Percentiles rank a stretch among this genome's conserved stretches.
Conservation (phyloP, 2,797 vertebrate genomes). For the Characodon lateralis region DNA sequence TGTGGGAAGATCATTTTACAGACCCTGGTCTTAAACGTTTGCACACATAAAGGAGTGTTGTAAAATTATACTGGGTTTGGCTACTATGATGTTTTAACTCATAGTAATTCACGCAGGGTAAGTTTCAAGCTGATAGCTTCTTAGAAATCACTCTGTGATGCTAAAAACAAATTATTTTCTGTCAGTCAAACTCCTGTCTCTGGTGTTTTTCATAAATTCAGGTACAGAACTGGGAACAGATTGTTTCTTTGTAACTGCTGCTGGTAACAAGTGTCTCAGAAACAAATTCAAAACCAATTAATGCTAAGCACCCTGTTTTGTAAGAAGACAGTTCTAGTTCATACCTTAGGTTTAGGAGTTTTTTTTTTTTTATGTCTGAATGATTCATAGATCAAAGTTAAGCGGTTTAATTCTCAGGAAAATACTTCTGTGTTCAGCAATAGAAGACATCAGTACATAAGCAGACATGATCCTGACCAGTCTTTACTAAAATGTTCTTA, state of each 20-base stretch:
- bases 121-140: not conserved
- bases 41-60: not conserved
- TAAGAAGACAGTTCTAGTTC: not conserved
- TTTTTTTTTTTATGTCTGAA: not conserved
- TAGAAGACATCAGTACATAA: not conserved
- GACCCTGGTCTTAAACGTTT: too few species aligned
- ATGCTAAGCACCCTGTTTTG: not conserved
- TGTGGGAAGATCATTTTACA: too few species aligned
- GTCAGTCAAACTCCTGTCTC: not conserved
- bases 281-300: not conserved
- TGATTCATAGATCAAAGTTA: not conserved
- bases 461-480: not conserved
- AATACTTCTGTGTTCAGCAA: not conserved
- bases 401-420: not conserved
- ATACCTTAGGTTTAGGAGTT: not conserved
- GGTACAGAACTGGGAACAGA: not conserved
- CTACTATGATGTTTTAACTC: not conserved
- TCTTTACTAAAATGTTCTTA: not conserved
- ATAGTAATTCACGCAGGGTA: not conserved
- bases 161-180: not conserved
- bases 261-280: not conserved
- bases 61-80: not conserved
- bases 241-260: not conserved
- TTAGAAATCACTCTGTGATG: not conserved
- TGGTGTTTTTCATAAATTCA: not conserved